Evolutionary conservation across 2,797 vertebrate genomes (phyloP).

Genomic region (Silurus lanzhouensis): DNA sequence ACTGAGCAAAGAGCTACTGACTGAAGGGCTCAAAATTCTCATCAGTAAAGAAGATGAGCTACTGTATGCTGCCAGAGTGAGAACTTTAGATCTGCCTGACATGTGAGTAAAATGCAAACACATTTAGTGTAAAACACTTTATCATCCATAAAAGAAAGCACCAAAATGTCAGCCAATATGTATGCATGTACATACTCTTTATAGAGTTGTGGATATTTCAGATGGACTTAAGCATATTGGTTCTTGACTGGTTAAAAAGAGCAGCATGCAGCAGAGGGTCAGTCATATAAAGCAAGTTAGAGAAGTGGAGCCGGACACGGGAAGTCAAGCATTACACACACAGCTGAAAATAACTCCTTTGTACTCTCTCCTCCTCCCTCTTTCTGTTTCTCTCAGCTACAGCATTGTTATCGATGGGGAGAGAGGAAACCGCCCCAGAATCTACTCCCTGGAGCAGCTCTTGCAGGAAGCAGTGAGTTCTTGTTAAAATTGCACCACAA

Average conservation of each 20-base stretch:
- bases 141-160: neutral
- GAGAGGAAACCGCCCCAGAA: slow-evolving; percentile 88
- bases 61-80: slow-evolving; percentile 90
- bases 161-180: neutral
- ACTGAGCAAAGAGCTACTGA: slow-evolving; percentile 91
- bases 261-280: slow-evolving; percentile 46
- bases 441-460: slow-evolving; percentile 93
- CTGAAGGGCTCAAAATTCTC: slow-evolving; percentile 89
- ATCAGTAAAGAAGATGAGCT: slow-evolving; percentile 98
- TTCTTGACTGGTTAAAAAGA: slow-evolving; percentile 1
- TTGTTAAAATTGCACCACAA: slow-evolving; percentile 45
- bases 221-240: neutral
- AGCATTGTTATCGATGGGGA: slow-evolving; percentile 91
- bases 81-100: slow-evolving; percentile 87
- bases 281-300: slow-evolving; percentile 57
- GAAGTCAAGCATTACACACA: slow-evolving; percentile 55
- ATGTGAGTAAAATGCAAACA: slow-evolving; percentile 78
- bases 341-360: slow-evolving; percentile 65
- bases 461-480: slow-evolving; percentile 91
- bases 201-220: neutral
- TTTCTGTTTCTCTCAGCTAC: slow-evolving; percentile 75
- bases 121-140: neutral
- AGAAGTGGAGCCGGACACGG: slow-evolving; percentile 65
- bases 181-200: neutral
- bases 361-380: slow-evolving; percentile 40